Base-by-base conservation (phyloP, 2,888 invertebrate species). In the Brenthis daphne region DNA sequence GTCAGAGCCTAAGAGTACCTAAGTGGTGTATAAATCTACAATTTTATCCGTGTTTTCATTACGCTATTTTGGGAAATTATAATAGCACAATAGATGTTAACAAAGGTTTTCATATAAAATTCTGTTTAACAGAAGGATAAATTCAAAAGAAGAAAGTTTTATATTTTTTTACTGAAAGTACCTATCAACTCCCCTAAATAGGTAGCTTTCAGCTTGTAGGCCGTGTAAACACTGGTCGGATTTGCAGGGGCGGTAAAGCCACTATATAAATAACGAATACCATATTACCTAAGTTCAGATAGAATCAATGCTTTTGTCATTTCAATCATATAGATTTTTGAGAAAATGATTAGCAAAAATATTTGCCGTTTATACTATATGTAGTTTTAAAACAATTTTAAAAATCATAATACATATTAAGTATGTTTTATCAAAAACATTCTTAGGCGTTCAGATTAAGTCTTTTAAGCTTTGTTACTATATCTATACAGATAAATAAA, bases 121-220 rank as follows among this genome's bases (percentile, higher is more conserved):
- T 16, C 16, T 6, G 16, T 16, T 33, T 37, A 63, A 63, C 33
- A 8, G 33, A 63, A 53, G 51, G 53, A 53, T 37, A 20, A 43
- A 63, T 13, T 13, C 14, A 14, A 63, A 63, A 63, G 50, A 50
- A 33, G n/a, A 33, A 53, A 37, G 53, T 63, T 63, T 29, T 14
- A 60, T 53, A 53, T 53, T 63, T 63, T 29, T 29, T 63, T 20
- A 8, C 16, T 13, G 51, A 63, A 63, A 53, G 53, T 63, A 63
- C 63, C 63, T 53, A 63, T 63, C 53, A 63, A 53, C 60, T 67
- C 70, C 70, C 70, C 67, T 60, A 50, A 67, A 67, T 67, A 67
- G 56, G 67, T 67, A 67, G 24, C 64, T 67, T 67, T 55, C 64
- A 64, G 67, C 67, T 64, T 70, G 70, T 70, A 67, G 70, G 67